Base-by-base conservation (phyloP, 2,888 invertebrate species). In the Troides oblongomaculatus region DNA sequence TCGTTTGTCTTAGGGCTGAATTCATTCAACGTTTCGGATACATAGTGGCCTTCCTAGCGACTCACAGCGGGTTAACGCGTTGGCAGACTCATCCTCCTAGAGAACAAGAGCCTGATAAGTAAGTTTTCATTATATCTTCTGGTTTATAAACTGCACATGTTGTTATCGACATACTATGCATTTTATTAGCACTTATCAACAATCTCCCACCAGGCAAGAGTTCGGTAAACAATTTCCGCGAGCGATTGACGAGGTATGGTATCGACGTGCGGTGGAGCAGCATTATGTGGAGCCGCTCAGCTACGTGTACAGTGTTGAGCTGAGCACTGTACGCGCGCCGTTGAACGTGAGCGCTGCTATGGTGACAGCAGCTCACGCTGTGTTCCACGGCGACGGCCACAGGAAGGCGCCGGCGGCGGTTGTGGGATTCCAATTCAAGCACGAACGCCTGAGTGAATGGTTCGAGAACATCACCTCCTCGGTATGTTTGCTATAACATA, bases 171-270 rank as follows among this genome's bases (percentile, higher is more conserved):
- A 4, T 2, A 46, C 14, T 46, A 3, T 46, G 0, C 1, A 14
- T 12, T 4, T 46, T 46, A 46, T 46, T 12, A 14, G 46, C 46
- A 46, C 14, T 14, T 14, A 10, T 39, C 10, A 60, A 62, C 21
- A 50, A 46, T 36, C 21, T 62, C 7, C 12, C 56, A 12, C 36
- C 80, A 96, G 96, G 66, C 94, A 95, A 60, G 93, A 93, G 77
- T 97, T 97, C 80, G 96, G 96, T 72, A 94, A 95, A 73, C 92
- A 95, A 66, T 95, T 96, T 87, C 95, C 95, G 7, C 94, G 94
- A 63, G 95, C 97, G 1, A 97, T 97, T 63, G 97, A 98, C 82
- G 97, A 98, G 84, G 94, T 96, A 23, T 98, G 97, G 97, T 98
- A 98, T 84, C 95, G 95, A 73, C 94, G 97, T 18, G 97, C 98